phyloP scores from a whole-genome alignment of 2,797 vertebrate genomes.

The Amphiprion clarkii region DNA sequence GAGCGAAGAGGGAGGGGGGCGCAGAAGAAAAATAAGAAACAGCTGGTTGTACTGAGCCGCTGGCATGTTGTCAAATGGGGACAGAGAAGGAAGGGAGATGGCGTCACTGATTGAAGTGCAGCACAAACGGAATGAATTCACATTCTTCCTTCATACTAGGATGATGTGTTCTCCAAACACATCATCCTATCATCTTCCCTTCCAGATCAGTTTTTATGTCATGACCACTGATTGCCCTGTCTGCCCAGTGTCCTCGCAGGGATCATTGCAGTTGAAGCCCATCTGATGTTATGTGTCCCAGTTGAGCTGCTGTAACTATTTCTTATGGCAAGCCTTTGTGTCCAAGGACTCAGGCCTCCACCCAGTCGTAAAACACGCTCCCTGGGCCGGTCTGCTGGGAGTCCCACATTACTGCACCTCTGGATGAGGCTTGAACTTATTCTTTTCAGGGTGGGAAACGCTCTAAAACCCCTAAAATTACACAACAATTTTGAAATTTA shows the following conservation, averaged over 20 bases:
- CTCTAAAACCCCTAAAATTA: not conserved
- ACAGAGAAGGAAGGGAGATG: constrained; percentile 17
- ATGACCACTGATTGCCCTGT: constrained; percentile 8
- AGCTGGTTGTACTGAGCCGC: constrained; percentile 55
- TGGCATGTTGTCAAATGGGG: constrained; percentile 39
- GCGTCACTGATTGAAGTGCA: constrained; percentile 38
- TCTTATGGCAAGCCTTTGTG: constrained; percentile 18
- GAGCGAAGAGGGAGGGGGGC: constrained; percentile 32
- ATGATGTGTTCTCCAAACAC: not conserved
- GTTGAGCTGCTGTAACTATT: constrained; percentile 33
- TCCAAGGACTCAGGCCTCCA: constrained; percentile 33
- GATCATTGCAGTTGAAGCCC: constrained; percentile 21
- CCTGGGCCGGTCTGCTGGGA: constrained; percentile 27
- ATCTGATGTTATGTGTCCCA: constrained; percentile 36
- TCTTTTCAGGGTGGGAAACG: constrained; percentile 8
- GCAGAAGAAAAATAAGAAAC: constrained; percentile 66
- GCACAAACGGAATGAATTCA: constrained; percentile 11
- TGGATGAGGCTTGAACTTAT: constrained; percentile 24
- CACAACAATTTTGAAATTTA: too few species aligned
- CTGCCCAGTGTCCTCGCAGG: not conserved
- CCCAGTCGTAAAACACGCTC: constrained; percentile 49
- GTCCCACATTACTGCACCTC: constrained; percentile 19
- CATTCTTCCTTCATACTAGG: not conserved
- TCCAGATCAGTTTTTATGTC: constrained; percentile 1
- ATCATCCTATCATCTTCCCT: constrained; percentile 2